Evolutionary conservation across 2,888 invertebrate species (phyloP).

Genomic region (Euzophera pinguis): DNA sequence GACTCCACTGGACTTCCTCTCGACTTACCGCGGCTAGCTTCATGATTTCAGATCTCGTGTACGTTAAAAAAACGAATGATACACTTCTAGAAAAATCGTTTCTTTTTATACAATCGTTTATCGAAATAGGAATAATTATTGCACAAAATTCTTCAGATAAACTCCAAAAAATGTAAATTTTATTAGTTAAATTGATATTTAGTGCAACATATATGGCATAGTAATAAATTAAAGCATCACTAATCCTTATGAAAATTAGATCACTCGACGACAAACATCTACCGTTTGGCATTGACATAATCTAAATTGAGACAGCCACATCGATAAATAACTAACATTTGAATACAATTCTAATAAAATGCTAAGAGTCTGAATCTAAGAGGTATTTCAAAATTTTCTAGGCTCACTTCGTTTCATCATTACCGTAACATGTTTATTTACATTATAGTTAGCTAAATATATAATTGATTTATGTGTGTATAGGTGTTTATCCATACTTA

Average conservation of each 20-base stretch:
- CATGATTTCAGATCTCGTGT: conserved; percentile 47
- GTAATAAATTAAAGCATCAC: conserved; percentile 53
- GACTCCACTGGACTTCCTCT: conserved; percentile 2
- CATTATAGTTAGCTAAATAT: no score
- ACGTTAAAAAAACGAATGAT: conserved; percentile 51
- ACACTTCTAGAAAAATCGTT: conserved; percentile 38
- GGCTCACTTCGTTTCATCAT: background rate
- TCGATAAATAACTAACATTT: conserved; percentile 9
- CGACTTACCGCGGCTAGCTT: conserved; percentile 61
- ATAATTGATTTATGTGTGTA: background rate
- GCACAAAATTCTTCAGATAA: conserved; percentile 52
- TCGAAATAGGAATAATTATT: conserved; percentile 69
- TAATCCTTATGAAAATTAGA: conserved; percentile 43
- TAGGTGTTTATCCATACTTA: no score
- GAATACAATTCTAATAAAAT: conserved; percentile 8
- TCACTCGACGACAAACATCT: conserved; percentile 26
- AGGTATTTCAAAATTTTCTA: background rate
- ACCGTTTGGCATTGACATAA: conserved; percentile 1
- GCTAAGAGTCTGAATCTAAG: background rate
- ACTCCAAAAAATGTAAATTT: conserved; percentile 70
- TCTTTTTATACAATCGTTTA: conserved; percentile 64
- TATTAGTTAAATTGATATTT: conserved; percentile 61
- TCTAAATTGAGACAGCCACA: conserved; percentile 8
- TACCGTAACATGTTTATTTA: no score
- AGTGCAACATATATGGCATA: conserved; percentile 53